A percentile compares a stretch with the other conserved stretches of the same genome.
Evolutionary conservation across 1,140 invertebrate genomes (phyloP).

Genomic region (Euborellia annulipes): DNA sequence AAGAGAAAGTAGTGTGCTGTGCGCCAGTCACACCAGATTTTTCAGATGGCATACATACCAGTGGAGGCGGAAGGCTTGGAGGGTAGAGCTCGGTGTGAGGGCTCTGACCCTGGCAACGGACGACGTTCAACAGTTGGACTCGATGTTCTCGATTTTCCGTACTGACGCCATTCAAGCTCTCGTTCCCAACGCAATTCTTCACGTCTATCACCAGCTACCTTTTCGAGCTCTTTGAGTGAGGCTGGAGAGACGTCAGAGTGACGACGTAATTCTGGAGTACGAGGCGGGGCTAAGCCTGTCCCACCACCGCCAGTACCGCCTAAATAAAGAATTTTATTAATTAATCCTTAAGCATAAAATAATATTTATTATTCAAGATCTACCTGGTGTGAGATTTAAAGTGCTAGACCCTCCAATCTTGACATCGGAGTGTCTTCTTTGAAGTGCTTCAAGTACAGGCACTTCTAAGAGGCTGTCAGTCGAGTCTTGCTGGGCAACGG

Average conservation of each 20-base stretch:
- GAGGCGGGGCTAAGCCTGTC: conserved; percentile 48
- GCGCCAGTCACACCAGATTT: no score
- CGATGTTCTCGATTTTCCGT: conserved; percentile 8
- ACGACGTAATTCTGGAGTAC: conserved; percentile 56
- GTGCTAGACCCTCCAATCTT: conserved; percentile 40
- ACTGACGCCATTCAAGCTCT: conserved; percentile 32
- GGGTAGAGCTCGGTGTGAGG: no score
- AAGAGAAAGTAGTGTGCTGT: no score
- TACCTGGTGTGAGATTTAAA: conserved; percentile 14
- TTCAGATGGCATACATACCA: no score
- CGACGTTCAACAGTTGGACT: conserved; percentile 15
- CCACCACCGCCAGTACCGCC: conserved; percentile 27
- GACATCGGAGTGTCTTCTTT: conserved; percentile 61
- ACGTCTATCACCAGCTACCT: conserved; percentile 43
- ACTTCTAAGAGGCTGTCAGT: conserved; percentile 64
- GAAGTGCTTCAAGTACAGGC: conserved; percentile 53
- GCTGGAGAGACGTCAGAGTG: conserved; percentile 73
- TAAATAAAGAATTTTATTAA: no score
- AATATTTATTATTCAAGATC: no score
- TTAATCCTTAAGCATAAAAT: no score
- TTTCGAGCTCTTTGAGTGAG: conserved; percentile 66
- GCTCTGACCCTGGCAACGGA: conserved; percentile 3
- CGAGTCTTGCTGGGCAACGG: conserved; percentile 49
- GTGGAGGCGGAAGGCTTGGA: no score
- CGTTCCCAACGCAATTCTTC: conserved; percentile 31